Conservation (phyloP, 2,797 vertebrate genomes). For the Macropus fuliginosus region DNA sequence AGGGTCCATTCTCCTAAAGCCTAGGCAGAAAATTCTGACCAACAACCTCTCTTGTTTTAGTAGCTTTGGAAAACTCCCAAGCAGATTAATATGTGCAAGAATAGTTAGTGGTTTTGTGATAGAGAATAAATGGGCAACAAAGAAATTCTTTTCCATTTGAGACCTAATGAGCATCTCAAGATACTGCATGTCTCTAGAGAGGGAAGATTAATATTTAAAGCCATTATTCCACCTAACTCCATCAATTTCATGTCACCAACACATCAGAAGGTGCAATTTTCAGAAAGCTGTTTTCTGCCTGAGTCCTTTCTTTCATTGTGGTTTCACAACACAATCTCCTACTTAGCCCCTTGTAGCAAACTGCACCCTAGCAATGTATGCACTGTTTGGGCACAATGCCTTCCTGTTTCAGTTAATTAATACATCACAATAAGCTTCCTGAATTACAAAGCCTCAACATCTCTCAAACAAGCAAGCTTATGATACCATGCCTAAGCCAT, state of each 20-base stretch:
- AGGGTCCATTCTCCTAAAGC: neutral
- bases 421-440: constrained; percentile 53
- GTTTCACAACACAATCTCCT: constrained; percentile 48
- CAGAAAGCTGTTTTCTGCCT: constrained; percentile 60
- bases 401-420: constrained; percentile 70
- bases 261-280: constrained; percentile 68
- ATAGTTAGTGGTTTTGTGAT: constrained; percentile 39
- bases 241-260: constrained; percentile 65
- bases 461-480: constrained; percentile 57
- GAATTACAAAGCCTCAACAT: constrained; percentile 49
- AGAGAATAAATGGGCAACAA: constrained; percentile 16
- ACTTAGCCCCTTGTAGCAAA: constrained; percentile 20
- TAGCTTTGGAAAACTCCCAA: neutral
- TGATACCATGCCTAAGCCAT: constrained; percentile 31
- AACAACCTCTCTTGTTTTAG: neutral
- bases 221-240: constrained; percentile 56
- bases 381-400: constrained; percentile 53
- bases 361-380: constrained; percentile 46
- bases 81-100: neutral
- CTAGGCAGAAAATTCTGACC: neutral
- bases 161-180: constrained; percentile 52
- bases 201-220: constrained; percentile 51
- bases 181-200: constrained; percentile 27
- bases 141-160: constrained; percentile 55
- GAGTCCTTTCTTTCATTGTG: constrained; percentile 65